phyloP scores from a whole-genome alignment of 2,888 invertebrate species.

The Atethmia centrago region DNA sequence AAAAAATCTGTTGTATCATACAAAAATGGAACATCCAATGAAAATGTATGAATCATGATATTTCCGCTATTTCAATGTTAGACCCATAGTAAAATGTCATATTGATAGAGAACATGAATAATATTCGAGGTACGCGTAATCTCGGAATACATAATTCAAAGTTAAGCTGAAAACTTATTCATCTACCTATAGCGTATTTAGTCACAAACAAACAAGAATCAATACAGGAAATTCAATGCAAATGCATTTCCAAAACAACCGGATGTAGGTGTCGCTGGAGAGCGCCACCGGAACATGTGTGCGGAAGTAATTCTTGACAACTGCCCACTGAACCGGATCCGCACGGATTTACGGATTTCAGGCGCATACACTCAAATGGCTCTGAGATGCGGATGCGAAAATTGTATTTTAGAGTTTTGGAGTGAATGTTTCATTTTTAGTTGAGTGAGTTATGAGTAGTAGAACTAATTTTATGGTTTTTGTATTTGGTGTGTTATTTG shows the following conservation, averaged over 20 bases:
- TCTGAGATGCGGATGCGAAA: conserved; percentile 21
- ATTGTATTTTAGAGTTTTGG: conserved; percentile 25
- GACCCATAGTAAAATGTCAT: not conserved
- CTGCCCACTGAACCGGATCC: conserved; percentile 68
- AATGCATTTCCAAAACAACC: conserved; percentile 53
- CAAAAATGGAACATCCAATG: too few relatives aligned
- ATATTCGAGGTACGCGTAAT: not conserved
- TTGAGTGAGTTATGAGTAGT: not conserved
- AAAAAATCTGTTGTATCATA: too few relatives aligned
- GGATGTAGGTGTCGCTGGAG: conserved; percentile 55
- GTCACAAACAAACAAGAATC: conserved; percentile 13
- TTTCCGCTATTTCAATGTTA: not conserved
- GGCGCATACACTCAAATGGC: conserved; percentile 35
- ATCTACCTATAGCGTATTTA: not conserved
- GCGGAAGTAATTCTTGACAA: conserved; percentile 70
- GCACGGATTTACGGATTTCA: conserved; percentile 65
- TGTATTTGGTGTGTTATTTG: not conserved
- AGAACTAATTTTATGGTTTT: not conserved
- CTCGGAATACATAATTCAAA: not conserved
- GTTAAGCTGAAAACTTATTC: not conserved
- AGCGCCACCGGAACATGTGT: conserved; percentile 60
- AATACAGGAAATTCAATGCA: conserved; percentile 42
- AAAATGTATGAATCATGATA: too few relatives aligned
- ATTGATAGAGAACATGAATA: not conserved
- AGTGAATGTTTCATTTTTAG: conserved; percentile 7